Evolutionary conservation across 2,113 vertebrate genomes (phyloP), one percentile per base, ranked within the genome.

Genomic region (Manacus vitellinus): DNA sequence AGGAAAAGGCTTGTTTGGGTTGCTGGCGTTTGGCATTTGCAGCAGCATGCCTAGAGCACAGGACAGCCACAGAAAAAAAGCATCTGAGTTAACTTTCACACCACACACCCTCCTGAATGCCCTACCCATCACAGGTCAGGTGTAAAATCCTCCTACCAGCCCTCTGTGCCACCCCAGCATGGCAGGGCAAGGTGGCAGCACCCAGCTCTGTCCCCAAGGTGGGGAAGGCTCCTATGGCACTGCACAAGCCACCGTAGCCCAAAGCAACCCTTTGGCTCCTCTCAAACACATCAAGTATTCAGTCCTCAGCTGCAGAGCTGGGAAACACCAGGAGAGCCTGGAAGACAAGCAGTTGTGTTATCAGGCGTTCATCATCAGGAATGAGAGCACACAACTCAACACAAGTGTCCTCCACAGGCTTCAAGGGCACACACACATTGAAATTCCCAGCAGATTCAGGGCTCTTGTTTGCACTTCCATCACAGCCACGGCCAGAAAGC

Each of bases 391-490:
- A 71, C 56, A 93, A 83, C 93, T 79, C 72, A 68, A 92, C 70
- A 74, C 4, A 4, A 92, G 90, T 61, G 71, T 93, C 88, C 82
- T 92, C 82, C 82, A 20, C 85, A 56, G 75, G 31, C 85, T 94
- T 88, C 95, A 97, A 94, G 95, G 88, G 67, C 94, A 90, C 31
- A 51, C 35, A 54, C 2, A 4, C 82, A 94, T 43, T 67, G 95
- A 85, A 89, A 89, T 89, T 87, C 92, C 80, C 95, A 71, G 43
- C 74, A 90, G 90, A 66, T 66, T 59, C 67, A 37, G 67, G 41
- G 49, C 46, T 75, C 85, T 82, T 33, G 52, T 70, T 92, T 80
- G 63, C 71, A 54, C 78, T 82, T 93, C 73, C 83, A 88, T 70
- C 74, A 85, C 41, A 92, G 78, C 66, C 87, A 44, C 0, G 5